These are phyloP conservation scores for Pandion haliaetus DNA, from an alignment of 2,113 vertebrate genomes.

Conservation along the genomic window DNA sequence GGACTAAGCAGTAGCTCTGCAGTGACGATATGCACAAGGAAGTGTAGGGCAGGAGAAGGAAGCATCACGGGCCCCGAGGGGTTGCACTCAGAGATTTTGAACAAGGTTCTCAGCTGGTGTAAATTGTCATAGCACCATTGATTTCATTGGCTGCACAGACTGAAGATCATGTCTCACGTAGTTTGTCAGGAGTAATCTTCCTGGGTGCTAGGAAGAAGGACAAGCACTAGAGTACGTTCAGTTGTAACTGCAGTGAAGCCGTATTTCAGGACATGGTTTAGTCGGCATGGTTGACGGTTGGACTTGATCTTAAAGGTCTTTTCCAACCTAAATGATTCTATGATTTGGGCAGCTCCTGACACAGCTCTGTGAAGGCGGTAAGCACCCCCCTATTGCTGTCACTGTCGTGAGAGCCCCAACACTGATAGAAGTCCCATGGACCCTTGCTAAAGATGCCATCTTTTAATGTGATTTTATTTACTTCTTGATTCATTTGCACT, in stretches of 20 bases:
- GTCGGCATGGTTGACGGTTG: no score
- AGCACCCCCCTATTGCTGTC: neutral
- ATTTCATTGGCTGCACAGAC: neutral
- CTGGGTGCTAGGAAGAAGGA: neutral
- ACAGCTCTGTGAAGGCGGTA: neutral
- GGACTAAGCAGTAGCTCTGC: neutral
- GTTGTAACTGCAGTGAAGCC: neutral
- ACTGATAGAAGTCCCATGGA: neutral
- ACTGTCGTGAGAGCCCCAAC: neutral
- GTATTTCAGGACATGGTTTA: no score
- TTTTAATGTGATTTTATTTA: neutral
- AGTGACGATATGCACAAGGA: neutral
- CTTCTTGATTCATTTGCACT: neutral
- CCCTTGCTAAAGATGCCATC: neutral
- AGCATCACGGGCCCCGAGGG: rapidly evolving
- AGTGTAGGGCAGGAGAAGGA: neutral
- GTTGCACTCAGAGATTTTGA: neutral
- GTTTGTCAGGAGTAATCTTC: neutral
- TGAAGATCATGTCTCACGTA: neutral
- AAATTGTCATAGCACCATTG: neutral
- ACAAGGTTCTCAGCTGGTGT: neutral
- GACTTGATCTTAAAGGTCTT: no score
- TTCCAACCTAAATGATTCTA: no score
- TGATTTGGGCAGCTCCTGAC: neutral
- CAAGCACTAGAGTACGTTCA: neutral